Evolutionary conservation across 2,888 invertebrate genomes (phyloP).

Genomic region (Gastrophysa polygoni): DNA sequence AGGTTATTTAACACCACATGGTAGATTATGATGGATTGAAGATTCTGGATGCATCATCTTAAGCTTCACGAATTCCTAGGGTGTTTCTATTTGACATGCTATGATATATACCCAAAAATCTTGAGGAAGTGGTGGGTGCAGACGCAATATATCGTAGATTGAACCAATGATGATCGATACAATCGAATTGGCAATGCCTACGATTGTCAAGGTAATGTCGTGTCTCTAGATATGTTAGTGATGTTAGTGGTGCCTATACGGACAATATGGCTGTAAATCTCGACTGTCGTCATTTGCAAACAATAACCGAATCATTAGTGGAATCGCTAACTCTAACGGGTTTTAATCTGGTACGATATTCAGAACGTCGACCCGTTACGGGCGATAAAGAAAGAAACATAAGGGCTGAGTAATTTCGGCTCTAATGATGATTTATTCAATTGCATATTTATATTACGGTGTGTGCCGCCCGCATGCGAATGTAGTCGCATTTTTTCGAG

Average conservation of each 20-base stretch:
- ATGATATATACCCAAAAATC: too few relatives aligned
- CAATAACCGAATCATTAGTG: slow-evolving; percentile 40
- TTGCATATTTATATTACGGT: slow-evolving; percentile 32
- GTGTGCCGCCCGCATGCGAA: slow-evolving; percentile 38
- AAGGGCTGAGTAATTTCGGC: slow-evolving; percentile 31
- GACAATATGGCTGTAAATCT: slow-evolving; percentile 26
- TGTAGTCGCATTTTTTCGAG: slow-evolving; percentile 23
- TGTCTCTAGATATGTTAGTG: slow-evolving; percentile 1
- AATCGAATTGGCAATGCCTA: not conserved
- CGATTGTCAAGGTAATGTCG: not conserved
- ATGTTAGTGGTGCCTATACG: not conserved
- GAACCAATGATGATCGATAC: too few relatives aligned
- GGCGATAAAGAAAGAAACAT: slow-evolving; percentile 31
- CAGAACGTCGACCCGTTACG: slow-evolving; percentile 33
- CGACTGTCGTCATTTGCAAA: slow-evolving; percentile 37
- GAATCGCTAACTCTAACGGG: slow-evolving; percentile 34
- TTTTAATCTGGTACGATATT: slow-evolving; percentile 32
- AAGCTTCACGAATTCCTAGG: too few relatives aligned
- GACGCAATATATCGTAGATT: too few relatives aligned
- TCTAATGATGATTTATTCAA: slow-evolving; percentile 26
- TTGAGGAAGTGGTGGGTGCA: too few relatives aligned
- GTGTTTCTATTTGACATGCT: too few relatives aligned
- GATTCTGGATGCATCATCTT: too few relatives aligned
- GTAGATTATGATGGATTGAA: too few relatives aligned
- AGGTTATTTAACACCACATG: too few relatives aligned